Percentiles rank a stretch among this genome's conserved stretches.
Evolutionary conservation across 2,113 vertebrate species (phyloP).

Genomic region (Speoplatyrhinus poulsoni): DNA sequence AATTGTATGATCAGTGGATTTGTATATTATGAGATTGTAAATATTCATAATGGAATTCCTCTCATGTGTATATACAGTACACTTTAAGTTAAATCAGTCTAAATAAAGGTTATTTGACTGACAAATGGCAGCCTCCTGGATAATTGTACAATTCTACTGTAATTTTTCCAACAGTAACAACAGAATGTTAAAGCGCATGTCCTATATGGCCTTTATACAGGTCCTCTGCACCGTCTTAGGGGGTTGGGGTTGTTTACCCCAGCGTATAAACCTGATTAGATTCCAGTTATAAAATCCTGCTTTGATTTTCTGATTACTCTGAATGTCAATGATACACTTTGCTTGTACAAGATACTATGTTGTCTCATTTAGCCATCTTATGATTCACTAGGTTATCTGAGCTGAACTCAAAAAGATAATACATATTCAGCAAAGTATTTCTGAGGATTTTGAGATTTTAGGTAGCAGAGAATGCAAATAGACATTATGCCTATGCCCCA

Average conservation of each 20-base stretch:
- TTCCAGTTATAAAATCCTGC: constrained; percentile 23
- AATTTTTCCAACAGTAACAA: not conserved
- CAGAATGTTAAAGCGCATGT: not conserved
- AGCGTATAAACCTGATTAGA: constrained; percentile 44
- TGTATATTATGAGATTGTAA: too few species aligned
- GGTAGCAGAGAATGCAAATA: not conserved
- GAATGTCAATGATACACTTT: constrained; percentile 55
- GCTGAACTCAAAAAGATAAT: constrained; percentile 23
- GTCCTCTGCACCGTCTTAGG: too few species aligned
- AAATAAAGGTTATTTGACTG: constrained; percentile 63
- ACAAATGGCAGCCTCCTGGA: constrained; percentile 7
- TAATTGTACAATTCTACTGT: not conserved
- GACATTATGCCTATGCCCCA: constrained; percentile 10
- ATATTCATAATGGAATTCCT: not conserved
- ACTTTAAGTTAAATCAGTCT: constrained; percentile 45
- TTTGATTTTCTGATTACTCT: constrained; percentile 25
- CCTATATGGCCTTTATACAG: too few species aligned
- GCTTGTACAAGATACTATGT: constrained; percentile 30
- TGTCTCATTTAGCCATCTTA: not conserved
- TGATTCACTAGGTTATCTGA: not conserved
- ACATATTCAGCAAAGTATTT: constrained; percentile 14
- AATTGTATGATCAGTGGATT: not conserved
- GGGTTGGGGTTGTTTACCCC: too few species aligned
- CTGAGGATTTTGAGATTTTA: constrained; percentile 2
- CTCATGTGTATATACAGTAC: constrained; percentile 46